A percentile compares a stretch with the other conserved stretches of the same genome.
phyloP scores from a whole-genome alignment of 2,113 vertebrate species.

The Cebus imitator region DNA sequence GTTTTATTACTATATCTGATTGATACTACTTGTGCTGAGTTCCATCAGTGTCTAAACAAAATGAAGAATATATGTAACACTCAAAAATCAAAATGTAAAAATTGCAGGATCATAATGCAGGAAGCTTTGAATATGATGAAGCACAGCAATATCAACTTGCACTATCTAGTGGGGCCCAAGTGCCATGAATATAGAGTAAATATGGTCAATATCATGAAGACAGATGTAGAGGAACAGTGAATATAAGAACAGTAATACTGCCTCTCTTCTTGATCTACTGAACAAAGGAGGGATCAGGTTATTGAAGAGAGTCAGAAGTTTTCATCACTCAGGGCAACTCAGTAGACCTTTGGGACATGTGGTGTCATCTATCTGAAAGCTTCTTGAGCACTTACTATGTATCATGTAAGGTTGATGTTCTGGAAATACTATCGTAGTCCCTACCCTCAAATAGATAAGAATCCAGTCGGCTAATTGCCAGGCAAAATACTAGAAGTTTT shows the following conservation, averaged over 20 bases:
- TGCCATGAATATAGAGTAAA: neutral
- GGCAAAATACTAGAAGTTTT: neutral
- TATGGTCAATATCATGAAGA: neutral
- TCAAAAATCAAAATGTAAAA: neutral
- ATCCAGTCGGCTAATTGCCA: neutral
- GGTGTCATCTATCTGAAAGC: neutral
- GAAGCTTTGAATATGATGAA: neutral
- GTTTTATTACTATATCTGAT: neutral
- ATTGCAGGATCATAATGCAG: neutral
- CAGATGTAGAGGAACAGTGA: neutral
- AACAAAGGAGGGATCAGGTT: neutral
- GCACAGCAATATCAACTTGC: neutral
- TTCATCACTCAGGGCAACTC: neutral
- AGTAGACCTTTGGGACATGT: neutral
- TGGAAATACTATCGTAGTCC: neutral
- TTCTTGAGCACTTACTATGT: neutral
- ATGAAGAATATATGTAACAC: neutral
- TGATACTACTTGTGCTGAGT: neutral
- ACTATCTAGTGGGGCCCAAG: neutral
- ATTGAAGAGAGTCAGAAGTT: neutral
- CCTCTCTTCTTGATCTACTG: neutral
- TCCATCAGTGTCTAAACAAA: neutral
- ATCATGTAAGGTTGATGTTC: neutral
- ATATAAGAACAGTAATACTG: neutral
- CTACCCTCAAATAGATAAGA: neutral